Conservation (phyloP, 2,797 vertebrate species). For the Catostomus latipinnis region DNA sequence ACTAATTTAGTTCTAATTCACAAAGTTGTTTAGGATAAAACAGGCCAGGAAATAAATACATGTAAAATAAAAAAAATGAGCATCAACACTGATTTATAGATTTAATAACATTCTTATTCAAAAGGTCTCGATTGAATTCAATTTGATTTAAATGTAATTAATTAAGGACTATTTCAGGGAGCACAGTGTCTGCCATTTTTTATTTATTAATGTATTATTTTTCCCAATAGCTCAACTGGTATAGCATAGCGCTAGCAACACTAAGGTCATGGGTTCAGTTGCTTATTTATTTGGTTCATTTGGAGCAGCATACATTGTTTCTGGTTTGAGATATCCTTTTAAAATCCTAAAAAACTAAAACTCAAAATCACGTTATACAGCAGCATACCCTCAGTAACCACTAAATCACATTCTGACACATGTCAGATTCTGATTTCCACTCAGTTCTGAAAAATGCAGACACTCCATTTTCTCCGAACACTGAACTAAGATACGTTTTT, state of each 20-base stretch:
- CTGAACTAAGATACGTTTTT: constrained; percentile 29
- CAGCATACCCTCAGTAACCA: background rate
- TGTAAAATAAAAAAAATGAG: too few relatives aligned
- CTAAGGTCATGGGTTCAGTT: too few relatives aligned
- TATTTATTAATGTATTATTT: too few relatives aligned
- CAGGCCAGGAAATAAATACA: too few relatives aligned
- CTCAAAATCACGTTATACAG: constrained; percentile 1
- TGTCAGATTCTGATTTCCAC: constrained; percentile 27
- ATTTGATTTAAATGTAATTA: background rate
- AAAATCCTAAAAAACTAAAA: constrained; percentile 13
- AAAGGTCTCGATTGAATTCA: background rate
- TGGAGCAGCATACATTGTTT: constrained; percentile 9
- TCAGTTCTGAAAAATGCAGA: constrained; percentile 39
- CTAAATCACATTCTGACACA: constrained; percentile 9
- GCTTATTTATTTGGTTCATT: background rate
- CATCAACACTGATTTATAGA: background rate
- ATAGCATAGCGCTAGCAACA: too few relatives aligned
- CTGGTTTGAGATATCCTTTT: background rate
- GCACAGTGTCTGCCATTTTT: too few relatives aligned
- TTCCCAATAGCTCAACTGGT: too few relatives aligned
- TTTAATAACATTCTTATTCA: constrained; percentile 19
- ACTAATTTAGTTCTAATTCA: background rate
- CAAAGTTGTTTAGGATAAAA: too few relatives aligned
- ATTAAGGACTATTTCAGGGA: too few relatives aligned
- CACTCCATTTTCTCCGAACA: constrained; percentile 9